Evolutionary conservation across 2,113 vertebrate species (phyloP).

Genomic region (Otocyon megalotis): DNA sequence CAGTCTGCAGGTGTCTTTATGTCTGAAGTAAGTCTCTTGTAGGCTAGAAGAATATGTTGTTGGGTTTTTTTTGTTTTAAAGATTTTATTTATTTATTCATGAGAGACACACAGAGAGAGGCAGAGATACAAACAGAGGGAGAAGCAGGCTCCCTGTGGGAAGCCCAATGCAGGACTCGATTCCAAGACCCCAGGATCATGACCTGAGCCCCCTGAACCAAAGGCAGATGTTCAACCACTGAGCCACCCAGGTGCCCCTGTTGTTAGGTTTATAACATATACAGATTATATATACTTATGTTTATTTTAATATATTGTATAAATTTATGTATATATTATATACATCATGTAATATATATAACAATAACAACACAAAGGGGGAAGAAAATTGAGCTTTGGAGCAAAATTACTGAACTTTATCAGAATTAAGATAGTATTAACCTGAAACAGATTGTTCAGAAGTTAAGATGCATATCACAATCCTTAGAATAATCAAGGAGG

Average conservation of each 20-base stretch:
- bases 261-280: background rate
- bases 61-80: background rate
- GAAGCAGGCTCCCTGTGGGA: no score
- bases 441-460: background rate
- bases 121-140: no score
- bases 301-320: background rate
- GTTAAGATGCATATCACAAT: background rate
- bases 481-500: background rate
- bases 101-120: no score
- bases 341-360: background rate
- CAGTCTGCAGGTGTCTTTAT: background rate
- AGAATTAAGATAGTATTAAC: constrained; percentile 4
- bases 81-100: no score
- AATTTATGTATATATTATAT: background rate
- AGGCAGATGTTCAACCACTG: no score
- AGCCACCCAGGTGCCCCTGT: no score
- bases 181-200: no score
- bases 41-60: background rate
- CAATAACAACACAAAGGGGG: background rate
- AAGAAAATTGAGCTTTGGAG: background rate
- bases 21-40: background rate
- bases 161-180: no score
- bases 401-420: background rate
- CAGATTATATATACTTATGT: background rate
- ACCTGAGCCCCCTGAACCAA: no score